These are phyloP conservation scores for Aplidium turbinatum DNA, from an alignment of 23 tunicate species.

Conservation along the genomic window DNA sequence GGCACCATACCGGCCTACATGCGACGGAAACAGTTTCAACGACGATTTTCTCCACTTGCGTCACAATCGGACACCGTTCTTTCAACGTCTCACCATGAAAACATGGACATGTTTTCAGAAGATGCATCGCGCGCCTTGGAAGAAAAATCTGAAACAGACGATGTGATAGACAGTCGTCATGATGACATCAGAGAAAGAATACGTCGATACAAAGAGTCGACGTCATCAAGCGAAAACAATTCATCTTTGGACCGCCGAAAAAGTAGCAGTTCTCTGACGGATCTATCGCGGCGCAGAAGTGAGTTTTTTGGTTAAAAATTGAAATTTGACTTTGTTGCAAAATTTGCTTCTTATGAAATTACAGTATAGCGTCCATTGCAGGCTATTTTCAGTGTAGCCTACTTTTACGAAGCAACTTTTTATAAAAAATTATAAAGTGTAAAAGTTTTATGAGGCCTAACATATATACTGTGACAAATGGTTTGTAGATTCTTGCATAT, in stretches of 20 bases:
- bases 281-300: no score
- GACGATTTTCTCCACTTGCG: conserved; percentile 41
- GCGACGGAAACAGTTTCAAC: not conserved
- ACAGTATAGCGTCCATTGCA: no score
- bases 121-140: conserved; percentile 41
- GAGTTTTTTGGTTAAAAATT: no score
- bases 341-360: no score
- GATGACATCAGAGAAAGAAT: conserved; percentile 76
- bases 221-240: conserved; percentile 30
- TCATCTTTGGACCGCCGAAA: conserved; percentile 18
- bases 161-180: conserved; percentile 39
- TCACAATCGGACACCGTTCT: conserved; percentile 27
- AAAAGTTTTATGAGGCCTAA: no score
- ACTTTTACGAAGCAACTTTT: no score
- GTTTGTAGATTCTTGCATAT: no score
- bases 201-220: conserved; percentile 60
- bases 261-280: no score
- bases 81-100: not conserved
- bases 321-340: no score
- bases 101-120: conserved; percentile 22
- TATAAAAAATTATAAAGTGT: no score
- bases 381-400: no score
- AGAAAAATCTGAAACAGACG: conserved; percentile 1
- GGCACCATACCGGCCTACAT: not conserved
- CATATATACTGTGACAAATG: no score